Conservation (phyloP, 1,140 invertebrate genomes). For the Penaeus vannamei region DNA sequence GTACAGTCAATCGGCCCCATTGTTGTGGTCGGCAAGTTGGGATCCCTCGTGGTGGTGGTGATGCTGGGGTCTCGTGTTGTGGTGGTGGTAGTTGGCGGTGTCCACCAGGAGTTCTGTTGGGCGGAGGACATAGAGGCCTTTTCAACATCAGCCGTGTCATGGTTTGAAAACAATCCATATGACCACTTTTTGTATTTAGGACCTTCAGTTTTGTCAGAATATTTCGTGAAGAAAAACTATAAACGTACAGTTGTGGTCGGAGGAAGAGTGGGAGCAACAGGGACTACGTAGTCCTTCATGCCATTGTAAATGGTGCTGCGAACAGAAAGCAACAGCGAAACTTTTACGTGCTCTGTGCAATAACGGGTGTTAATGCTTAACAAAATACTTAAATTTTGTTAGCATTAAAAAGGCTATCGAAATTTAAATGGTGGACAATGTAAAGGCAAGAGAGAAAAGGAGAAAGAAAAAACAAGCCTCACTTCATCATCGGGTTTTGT, state of each 20-base stretch:
- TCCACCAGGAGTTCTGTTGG: not conserved
- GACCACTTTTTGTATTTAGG: no score
- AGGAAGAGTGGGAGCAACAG: conserved; percentile 73
- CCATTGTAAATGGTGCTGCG: conserved; percentile 77
- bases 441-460: no score
- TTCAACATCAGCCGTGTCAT: no score
- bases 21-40: conserved; percentile 41
- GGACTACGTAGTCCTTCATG: conserved; percentile 83
- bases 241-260: conserved; percentile 35
- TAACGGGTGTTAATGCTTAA: not conserved
- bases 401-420: no score
- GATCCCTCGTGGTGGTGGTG: conserved; percentile 41
- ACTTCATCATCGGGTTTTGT: conserved; percentile 8
- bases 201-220: not conserved
- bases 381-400: not conserved
- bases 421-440: no score
- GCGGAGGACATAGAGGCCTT: not conserved
- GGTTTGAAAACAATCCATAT: no score
- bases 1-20: conserved; percentile 44
- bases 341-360: not conserved
- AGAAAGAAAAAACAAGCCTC: no score
- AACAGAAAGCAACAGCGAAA: not conserved
- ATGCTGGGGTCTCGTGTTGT: conserved; percentile 32
- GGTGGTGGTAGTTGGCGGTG: not conserved
- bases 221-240: not conserved